Evolutionary conservation across 1,140 invertebrate species (phyloP).

Genomic region (Bombus picipes): DNA sequence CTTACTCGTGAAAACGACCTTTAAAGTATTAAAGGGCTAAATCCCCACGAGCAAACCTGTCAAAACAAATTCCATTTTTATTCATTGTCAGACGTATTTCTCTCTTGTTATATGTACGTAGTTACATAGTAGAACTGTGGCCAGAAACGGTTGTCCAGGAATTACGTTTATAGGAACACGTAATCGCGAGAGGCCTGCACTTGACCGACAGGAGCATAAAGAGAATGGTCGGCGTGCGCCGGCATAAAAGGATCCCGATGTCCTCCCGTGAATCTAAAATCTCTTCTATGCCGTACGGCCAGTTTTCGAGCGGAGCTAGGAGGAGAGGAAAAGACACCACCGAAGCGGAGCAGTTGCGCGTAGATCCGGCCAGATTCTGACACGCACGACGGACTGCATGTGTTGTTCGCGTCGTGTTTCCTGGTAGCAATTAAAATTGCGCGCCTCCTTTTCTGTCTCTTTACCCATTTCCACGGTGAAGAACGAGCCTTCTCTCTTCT

Average conservation of each 20-base stretch:
- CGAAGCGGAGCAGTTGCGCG: conserved; percentile 12
- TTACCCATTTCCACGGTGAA: conserved; percentile 23
- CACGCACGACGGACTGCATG: conserved; percentile 35
- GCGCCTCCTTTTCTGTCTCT: conserved; percentile 7
- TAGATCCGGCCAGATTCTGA: conserved; percentile 36
- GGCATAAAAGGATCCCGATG: conserved; percentile 56
- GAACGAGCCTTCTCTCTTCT: not conserved
- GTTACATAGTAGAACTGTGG: not conserved
- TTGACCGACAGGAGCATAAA: conserved; percentile 63
- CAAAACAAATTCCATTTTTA: too few species aligned
- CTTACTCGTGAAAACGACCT: too few species aligned
- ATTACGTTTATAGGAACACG: conserved; percentile 63
- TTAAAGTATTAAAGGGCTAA: too few species aligned
- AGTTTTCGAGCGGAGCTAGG: conserved; percentile 4
- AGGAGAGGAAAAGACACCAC: not conserved
- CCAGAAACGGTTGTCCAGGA: conserved; percentile 7
- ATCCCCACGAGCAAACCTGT: too few species aligned
- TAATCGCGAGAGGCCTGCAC: conserved; percentile 59
- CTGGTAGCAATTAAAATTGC: conserved; percentile 62
- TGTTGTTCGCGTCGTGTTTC: conserved; percentile 40
- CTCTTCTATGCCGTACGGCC: conserved; percentile 32
- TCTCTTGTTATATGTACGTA: not conserved
- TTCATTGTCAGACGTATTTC: not conserved
- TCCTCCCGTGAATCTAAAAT: conserved; percentile 63
- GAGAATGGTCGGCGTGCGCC: conserved; percentile 32